A percentile compares a stretch with the other conserved stretches of the same genome.
phyloP scores from a whole-genome alignment of 2,888 invertebrate species.

The Parnassius orleans region DNA sequence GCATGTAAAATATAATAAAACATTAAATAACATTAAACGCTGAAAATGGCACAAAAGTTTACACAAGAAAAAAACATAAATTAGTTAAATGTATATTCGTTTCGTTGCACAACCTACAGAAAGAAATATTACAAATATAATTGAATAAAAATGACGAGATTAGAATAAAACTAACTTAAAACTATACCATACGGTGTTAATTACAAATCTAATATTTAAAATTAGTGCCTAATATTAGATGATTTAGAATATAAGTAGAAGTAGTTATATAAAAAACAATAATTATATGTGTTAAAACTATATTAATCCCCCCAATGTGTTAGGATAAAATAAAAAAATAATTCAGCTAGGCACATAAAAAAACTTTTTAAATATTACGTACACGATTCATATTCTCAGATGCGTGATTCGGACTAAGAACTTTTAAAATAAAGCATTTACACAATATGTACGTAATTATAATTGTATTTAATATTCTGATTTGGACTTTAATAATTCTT shows the following conservation, averaged over 20 bases:
- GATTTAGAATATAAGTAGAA: not conserved
- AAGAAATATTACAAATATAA: slow-evolving; percentile 30
- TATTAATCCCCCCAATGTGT: not conserved
- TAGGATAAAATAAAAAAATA: not conserved
- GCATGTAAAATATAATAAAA: slow-evolving; percentile 11
- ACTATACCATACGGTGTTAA: not conserved
- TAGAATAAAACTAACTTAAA: slow-evolving; percentile 8
- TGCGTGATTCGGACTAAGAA: too few species aligned
- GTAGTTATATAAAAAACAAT: not conserved
- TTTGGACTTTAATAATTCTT: too few species aligned
- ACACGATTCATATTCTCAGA: too few species aligned
- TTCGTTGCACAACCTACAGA: slow-evolving; percentile 63
- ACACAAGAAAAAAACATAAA: slow-evolving; percentile 34
- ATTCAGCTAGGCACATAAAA: too few species aligned
- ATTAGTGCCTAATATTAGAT: not conserved
- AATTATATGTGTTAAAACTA: not conserved
- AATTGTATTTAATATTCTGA: too few species aligned
- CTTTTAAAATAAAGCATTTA: too few species aligned
- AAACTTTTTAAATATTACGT: too few species aligned
- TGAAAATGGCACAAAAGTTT: slow-evolving; percentile 45
- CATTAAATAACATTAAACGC: slow-evolving; percentile 29
- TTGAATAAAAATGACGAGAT: slow-evolving; percentile 23
- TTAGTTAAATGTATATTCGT: slow-evolving; percentile 42
- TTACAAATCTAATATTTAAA: slow-evolving; percentile 1
- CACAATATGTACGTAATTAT: too few species aligned